phyloP scores from a whole-genome alignment of 2,888 invertebrate species.

The Cataglyphis rosenhaueri region DNA sequence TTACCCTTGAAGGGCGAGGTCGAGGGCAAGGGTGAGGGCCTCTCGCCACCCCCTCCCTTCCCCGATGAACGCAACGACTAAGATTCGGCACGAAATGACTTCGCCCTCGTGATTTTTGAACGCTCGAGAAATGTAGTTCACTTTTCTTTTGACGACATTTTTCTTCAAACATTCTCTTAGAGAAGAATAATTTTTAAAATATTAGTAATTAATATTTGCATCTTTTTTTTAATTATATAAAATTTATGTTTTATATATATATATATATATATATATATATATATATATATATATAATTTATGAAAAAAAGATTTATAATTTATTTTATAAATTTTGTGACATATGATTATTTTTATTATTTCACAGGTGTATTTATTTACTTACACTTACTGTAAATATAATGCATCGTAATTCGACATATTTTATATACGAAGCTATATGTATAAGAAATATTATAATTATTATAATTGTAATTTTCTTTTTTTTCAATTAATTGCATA shows the following conservation, averaged over 20 bases:
- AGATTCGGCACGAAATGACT: constrained; percentile 74
- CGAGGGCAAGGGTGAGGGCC: constrained; percentile 45
- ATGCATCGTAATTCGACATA: background rate
- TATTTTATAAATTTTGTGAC: background rate
- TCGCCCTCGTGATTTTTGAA: constrained; percentile 56
- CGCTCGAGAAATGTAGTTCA: background rate
- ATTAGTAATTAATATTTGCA: background rate
- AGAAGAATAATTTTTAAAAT: background rate
- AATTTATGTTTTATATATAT: constrained; percentile 17
- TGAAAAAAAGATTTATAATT: constrained; percentile 2
- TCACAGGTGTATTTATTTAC: background rate
- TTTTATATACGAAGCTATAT: background rate
- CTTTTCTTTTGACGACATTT: background rate
- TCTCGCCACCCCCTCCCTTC: constrained; percentile 50
- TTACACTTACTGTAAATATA: background rate
- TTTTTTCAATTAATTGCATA: background rate
- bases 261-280: background rate
- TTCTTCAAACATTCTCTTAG: background rate
- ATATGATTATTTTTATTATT: background rate
- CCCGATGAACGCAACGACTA: constrained; percentile 57
- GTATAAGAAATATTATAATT: background rate
- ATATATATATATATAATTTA: background rate
- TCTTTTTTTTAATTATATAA: background rate
- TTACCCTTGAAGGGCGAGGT: constrained; percentile 80
- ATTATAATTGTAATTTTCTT: background rate